Evolutionary conservation across 2,113 vertebrate genomes (phyloP).

Genomic region (Serinus canaria): DNA sequence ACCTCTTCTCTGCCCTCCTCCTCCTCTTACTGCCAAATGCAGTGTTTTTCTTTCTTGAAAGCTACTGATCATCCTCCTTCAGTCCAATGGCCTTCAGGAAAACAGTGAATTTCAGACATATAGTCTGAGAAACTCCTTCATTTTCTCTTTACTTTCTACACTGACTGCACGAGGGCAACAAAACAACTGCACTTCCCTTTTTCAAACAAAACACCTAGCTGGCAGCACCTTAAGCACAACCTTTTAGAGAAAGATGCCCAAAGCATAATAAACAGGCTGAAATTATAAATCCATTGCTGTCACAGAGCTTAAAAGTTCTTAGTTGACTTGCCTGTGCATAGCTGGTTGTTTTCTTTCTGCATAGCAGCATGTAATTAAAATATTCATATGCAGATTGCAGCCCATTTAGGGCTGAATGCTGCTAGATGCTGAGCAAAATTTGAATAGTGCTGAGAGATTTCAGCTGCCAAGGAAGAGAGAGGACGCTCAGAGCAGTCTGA

Average conservation of each 20-base stretch:
- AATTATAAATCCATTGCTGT: neutral
- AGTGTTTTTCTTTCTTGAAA: neutral
- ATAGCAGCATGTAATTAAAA: conserved; percentile 17
- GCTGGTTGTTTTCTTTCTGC: conserved; percentile 6
- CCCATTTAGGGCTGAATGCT: neutral
- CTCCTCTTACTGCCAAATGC: neutral
- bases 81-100: neutral
- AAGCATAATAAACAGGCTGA: neutral
- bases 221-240: neutral
- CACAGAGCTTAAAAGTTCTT: neutral
- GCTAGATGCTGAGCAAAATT: neutral
- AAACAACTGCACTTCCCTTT: neutral
- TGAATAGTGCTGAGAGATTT: neutral
- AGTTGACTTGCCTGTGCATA: neutral
- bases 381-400: neutral
- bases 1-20: neutral
- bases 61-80: neutral
- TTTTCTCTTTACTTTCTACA: neutral
- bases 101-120: neutral
- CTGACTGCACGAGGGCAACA: neutral
- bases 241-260: neutral
- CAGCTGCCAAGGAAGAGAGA: neutral
- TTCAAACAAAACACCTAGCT: neutral
- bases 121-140: neutral
- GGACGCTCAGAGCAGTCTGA: neutral